Evolutionary conservation across 2,113 vertebrate species (phyloP), one percentile per base, ranked within the genome.

Genomic region (Microcebus tavaratra): DNA sequence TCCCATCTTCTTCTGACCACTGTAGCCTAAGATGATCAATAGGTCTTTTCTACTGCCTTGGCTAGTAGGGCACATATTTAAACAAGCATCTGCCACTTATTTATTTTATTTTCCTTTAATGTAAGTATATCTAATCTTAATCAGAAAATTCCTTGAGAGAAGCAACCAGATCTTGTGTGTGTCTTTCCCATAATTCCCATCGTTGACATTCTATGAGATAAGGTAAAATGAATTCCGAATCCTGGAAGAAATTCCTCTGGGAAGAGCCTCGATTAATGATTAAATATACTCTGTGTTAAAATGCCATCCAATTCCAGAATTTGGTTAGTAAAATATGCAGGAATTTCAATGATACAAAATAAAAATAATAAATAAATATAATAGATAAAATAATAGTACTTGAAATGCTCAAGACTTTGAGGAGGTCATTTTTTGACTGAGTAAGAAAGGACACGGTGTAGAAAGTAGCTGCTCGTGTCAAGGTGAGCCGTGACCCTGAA

Each of bases 241-340:
- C 70, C 36, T 45, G 23, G 20, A 78, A 72, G 29, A 82, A 39
- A 21, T 45, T 92, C 42, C n/a, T 96, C 31, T 42, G 25, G 81
- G 36, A 96, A 29, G 59, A 76, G 21, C n/a, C 17, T 84, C 59
- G 53, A 53, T 61, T 82, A 76, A 53, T 81, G 59, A 91, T 17
- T 91, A 70, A 88, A 50, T 85, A 78, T n/a, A 27, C 45, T 89
- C 15, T 63, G 36, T 34, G 50, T 93, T 91, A 96, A 97, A 96
- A 94, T 86, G n/a, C 75, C 91, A 12, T 53, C 59, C 79, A 61
- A 1, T 25, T 61, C 42, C 42, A 90, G 72, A 92, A 91, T 72
- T 92, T 45, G 48, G 31, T 81, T 63, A 29, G 88, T 82, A 78
- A 86, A 88, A 95, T 88, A 72, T 36, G 20, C 61, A 65, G 31